Evolutionary conservation across 2,888 invertebrate genomes (phyloP).

Genomic region (Cabera pusaria): DNA sequence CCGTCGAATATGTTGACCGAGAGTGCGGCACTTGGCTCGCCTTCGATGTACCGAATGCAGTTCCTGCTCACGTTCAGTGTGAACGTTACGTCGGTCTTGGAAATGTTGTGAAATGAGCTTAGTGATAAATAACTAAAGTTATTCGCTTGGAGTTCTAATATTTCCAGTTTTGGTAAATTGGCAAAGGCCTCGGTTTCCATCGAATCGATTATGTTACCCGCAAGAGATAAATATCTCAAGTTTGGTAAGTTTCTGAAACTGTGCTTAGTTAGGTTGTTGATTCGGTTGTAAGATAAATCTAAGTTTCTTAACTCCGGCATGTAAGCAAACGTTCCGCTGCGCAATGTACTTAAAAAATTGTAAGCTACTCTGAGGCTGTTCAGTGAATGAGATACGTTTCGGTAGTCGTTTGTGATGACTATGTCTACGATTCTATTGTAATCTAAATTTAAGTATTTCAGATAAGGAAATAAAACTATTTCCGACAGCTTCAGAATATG

Average conservation of each 20-base stretch:
- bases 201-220: conserved; percentile 90
- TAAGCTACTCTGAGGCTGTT: conserved; percentile 92
- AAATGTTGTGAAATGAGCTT: conserved; percentile 87
- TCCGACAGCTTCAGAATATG: conserved; percentile 88
- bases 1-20: conserved; percentile 88
- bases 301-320: conserved; percentile 89
- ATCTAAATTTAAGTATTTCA: conserved; percentile 93
- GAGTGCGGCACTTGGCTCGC: conserved; percentile 71
- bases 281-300: conserved; percentile 90
- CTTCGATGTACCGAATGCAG: conserved; percentile 76
- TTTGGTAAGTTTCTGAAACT: conserved; percentile 91
- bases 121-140: conserved; percentile 87
- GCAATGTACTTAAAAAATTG: conserved; percentile 88
- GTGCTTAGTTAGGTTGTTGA: conserved; percentile 86
- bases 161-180: conserved; percentile 89
- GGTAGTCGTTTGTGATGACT: conserved; percentile 86
- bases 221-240: conserved; percentile 91
- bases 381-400: conserved; percentile 87
- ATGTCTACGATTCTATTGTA: conserved; percentile 91
- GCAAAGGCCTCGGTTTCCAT: conserved; percentile 89
- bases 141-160: conserved; percentile 92
- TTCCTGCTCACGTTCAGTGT: conserved; percentile 91
- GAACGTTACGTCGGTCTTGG: conserved; percentile 85
- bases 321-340: conserved; percentile 87
- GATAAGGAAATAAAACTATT: conserved; percentile 86